Percentiles rank a stretch among this genome's conserved stretches.
phyloP scores from a whole-genome alignment of 2,113 vertebrate species.

The Protobothrops mucrosquamatus region DNA sequence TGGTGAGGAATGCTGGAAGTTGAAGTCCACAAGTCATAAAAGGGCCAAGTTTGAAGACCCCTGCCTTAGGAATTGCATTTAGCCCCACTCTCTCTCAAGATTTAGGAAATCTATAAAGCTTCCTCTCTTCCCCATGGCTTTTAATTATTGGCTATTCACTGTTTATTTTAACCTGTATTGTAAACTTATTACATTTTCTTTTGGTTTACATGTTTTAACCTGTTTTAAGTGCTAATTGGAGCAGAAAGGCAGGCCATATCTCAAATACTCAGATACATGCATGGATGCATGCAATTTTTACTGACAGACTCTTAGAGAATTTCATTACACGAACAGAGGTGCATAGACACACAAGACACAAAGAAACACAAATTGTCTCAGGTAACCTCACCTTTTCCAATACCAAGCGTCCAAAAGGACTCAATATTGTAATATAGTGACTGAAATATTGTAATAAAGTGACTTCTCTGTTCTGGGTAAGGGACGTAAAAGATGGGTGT shows the following conservation, averaged over 20 bases:
- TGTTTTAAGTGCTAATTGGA: not conserved
- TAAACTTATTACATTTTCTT: not conserved
- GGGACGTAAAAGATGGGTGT: not conserved
- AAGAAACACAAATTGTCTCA: not conserved
- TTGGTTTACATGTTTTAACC: not conserved
- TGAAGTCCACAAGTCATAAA: no score
- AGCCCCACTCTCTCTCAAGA: not conserved
- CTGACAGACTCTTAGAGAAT: not conserved
- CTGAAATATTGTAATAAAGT: not conserved
- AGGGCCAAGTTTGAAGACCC: no score
- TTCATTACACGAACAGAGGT: not conserved
- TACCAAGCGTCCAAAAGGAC: not conserved
- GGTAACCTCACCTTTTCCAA: not conserved
- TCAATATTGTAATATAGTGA: not conserved
- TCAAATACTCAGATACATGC: not conserved
- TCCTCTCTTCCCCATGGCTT: not conserved
- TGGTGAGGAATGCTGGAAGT: no score
- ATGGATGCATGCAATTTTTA: not conserved
- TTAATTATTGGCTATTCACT: not conserved
- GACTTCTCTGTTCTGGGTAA: not conserved
- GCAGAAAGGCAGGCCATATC: not conserved
- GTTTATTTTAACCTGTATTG: not conserved
- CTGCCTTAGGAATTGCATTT: not conserved
- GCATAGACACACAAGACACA: not conserved
- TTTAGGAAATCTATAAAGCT: not conserved